These are phyloP conservation scores for Lycaena phlaeas DNA, from an alignment of 2,888 invertebrate genomes.

Conservation along the genomic window DNA sequence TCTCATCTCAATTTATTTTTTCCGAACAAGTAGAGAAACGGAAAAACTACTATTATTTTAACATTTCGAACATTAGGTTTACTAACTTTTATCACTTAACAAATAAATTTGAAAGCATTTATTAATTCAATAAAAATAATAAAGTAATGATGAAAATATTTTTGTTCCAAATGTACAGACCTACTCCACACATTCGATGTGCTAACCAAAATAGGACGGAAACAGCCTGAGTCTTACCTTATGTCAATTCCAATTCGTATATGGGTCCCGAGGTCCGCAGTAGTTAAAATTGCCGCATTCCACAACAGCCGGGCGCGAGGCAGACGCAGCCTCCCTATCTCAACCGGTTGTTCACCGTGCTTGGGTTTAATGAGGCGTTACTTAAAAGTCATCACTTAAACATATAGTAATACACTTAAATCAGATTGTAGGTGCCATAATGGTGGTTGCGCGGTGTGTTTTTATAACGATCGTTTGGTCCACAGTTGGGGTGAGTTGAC, in stretches of 20 bases:
- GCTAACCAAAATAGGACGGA: not conserved
- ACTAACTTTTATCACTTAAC: no score
- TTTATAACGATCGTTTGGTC: slow-evolving; percentile 40
- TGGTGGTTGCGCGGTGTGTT: slow-evolving; percentile 41
- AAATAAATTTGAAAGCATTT: no score
- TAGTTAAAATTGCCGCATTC: slow-evolving; percentile 73
- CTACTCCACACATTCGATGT: not conserved
- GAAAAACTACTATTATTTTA: no score
- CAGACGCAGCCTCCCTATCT: slow-evolving; percentile 63
- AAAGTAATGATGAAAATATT: no score
- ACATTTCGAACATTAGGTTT: no score
- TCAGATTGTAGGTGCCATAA: slow-evolving; percentile 30
- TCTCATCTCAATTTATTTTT: no score
- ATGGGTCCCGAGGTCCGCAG: slow-evolving; percentile 64
- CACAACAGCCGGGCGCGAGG: slow-evolving; percentile 62
- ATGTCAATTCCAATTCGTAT: slow-evolving; percentile 54
- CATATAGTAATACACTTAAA: slow-evolving; percentile 43
- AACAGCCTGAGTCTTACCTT: slow-evolving; percentile 43
- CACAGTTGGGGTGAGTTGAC: slow-evolving; percentile 23
- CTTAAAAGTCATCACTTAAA: slow-evolving; percentile 49
- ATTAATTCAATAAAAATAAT: no score
- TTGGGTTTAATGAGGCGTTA: slow-evolving; percentile 28
- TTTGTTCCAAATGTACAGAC: not conserved
- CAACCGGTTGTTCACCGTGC: slow-evolving; percentile 51
- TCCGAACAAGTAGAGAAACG: no score